phyloP scores from a whole-genome alignment of 2,888 invertebrate species.

The Drosophila emarginata region DNA sequence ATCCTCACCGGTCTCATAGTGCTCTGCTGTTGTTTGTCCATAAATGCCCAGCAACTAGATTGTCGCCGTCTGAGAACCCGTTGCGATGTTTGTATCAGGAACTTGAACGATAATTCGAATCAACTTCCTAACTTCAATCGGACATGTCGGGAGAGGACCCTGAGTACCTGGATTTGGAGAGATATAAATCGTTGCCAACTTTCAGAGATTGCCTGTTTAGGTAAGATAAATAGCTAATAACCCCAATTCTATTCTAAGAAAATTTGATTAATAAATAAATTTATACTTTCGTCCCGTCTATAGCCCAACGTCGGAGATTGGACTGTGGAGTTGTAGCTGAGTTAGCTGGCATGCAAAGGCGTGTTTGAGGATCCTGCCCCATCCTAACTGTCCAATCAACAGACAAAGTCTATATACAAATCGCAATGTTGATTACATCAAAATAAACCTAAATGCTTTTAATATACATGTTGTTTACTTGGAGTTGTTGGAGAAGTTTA shows the following conservation, averaged over 20 bases:
- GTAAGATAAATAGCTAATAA: slow-evolving; percentile 14
- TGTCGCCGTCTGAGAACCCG: slow-evolving; percentile 19
- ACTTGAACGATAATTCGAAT: slow-evolving; percentile 23
- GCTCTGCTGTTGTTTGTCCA: background rate
- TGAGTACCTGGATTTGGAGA: slow-evolving; percentile 27
- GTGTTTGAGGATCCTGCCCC: background rate
- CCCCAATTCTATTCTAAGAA: too few species aligned
- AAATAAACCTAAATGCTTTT: background rate
- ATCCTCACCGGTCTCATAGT: background rate
- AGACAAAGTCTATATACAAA: background rate
- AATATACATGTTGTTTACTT: background rate
- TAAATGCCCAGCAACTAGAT: slow-evolving; percentile 17
- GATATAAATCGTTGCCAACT: slow-evolving; percentile 31
- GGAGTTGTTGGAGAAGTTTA: background rate
- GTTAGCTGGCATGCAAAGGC: slow-evolving; percentile 28
- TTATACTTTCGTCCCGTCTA: background rate
- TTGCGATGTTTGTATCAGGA: slow-evolving; percentile 16
- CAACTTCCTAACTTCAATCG: slow-evolving; percentile 13
- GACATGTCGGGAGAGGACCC: slow-evolving; percentile 17
- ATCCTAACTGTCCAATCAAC: background rate
- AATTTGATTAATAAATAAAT: background rate
- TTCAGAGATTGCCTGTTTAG: slow-evolving; percentile 27
- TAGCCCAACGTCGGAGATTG: slow-evolving; percentile 27
- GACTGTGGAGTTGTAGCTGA: slow-evolving; percentile 29
- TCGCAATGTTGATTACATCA: background rate